Evolutionary conservation across 2,888 invertebrate species (phyloP), one percentile per base, ranked within the genome.

Genomic region (Subacronicta megacephala): DNA sequence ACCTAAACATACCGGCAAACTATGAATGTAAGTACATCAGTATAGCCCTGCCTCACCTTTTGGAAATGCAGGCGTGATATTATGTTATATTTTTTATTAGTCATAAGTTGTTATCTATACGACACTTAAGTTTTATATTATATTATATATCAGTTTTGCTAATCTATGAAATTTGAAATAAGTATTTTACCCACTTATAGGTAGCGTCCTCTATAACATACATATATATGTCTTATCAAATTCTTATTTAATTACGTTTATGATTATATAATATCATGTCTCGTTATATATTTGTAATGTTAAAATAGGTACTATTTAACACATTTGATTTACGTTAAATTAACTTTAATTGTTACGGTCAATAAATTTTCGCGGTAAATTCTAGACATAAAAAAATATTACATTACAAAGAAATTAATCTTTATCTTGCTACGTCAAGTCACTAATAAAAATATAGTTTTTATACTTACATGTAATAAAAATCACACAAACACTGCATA

Each of bases 401-500:
- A 31, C n/a, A n/a, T 31, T 31, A n/a, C 5, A n/a, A 31, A 31
- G 31, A 31, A 31, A 31, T 31, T 31, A n/a, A 31, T n/a, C 31
- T 31, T n/a, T n/a, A 31, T 31, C 31, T 31, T n/a, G 3, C 12
- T 17, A 37, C 16, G 16, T 36, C 2, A 38, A 10, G n/a, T n/a
- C n/a, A 38, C 7, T 7, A 46, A 42, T 7, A 51, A 46, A 7
- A 33, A 31, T 3, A 33, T 4, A 2, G 10, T 26, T 10, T 2
- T 20, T 0, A n/a, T 17, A 64, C 64, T 67, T 53, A 67, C 68
- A 12, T 45, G n/a, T 7, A 44, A 23, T 6, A 18, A 53, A 49
- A 49, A 42, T 26, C 47, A 44, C 36, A 18, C 5, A 10, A 16
- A 18, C 1, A 44, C 1, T n/a, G 35, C 4, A n/a, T n/a, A 31